Evolutionary conservation across 2,888 invertebrate genomes (phyloP).

Genomic region (Orthosia incerta): DNA sequence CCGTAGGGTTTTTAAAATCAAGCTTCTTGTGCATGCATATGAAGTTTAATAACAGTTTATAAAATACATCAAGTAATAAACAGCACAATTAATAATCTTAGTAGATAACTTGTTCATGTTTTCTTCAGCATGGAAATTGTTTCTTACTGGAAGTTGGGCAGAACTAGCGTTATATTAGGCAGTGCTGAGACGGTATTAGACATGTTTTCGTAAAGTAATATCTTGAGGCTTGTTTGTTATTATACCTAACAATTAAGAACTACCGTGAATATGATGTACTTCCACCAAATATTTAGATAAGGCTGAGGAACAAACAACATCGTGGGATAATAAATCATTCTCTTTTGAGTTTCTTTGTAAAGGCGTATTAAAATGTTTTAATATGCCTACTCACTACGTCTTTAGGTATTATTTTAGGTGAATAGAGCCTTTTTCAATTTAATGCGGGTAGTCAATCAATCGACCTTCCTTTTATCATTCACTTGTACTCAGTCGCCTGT

Average conservation of each 20-base stretch:
- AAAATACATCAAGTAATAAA: background rate
- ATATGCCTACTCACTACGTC: background rate
- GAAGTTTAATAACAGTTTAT: background rate
- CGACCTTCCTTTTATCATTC: background rate
- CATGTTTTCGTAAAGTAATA: slow-evolving; percentile 17
- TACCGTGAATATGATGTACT: slow-evolving; percentile 1
- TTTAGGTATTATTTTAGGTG: background rate
- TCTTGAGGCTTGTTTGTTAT: slow-evolving; percentile 12
- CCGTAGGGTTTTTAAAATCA: no score
- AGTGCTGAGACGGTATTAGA: background rate
- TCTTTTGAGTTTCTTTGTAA: background rate
- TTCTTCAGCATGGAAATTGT: slow-evolving; percentile 9
- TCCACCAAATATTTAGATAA: slow-evolving; percentile 2
- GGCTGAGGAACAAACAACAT: background rate
- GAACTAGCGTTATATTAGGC: slow-evolving; percentile 19
- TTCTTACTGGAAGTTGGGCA: background rate
- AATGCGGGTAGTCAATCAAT: background rate
- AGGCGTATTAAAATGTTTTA: background rate
- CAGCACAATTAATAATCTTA: background rate
- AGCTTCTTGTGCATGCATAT: no score
- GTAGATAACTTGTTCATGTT: background rate
- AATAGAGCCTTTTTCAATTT: background rate
- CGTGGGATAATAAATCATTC: background rate
- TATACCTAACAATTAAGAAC: background rate
- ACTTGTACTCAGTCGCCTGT: background rate